phyloP scores from a whole-genome alignment of 1,140 invertebrate species.

The Bursaphelenchus mucronatus region DNA sequence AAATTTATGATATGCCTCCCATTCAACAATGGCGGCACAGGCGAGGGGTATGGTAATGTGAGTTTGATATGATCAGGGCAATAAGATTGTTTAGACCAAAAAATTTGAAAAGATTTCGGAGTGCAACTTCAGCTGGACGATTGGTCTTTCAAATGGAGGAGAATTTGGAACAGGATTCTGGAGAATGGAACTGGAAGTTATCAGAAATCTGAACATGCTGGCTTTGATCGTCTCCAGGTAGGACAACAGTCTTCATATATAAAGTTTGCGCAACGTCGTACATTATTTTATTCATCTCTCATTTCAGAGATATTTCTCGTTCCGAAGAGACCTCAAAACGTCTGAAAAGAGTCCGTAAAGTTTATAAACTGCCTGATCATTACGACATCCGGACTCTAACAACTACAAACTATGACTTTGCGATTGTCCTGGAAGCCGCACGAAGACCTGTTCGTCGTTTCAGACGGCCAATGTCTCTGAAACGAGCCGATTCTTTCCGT shows the following conservation, averaged over 20 bases:
- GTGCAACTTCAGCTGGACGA: slow-evolving; percentile 50
- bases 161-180: slow-evolving; percentile 51
- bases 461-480: slow-evolving; percentile 7
- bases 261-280: slow-evolving; percentile 21
- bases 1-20: slow-evolving; percentile 51
- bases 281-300: background rate
- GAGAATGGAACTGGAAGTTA: slow-evolving; percentile 46
- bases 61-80: slow-evolving; percentile 15
- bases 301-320: slow-evolving; percentile 42
- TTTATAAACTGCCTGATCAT: slow-evolving; percentile 46
- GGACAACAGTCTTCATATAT: slow-evolving; percentile 13
- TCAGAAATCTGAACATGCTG: slow-evolving; percentile 41
- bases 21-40: slow-evolving; percentile 52
- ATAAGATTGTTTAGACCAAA: slow-evolving; percentile 38
- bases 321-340: slow-evolving; percentile 40
- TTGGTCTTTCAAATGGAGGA: slow-evolving; percentile 45
- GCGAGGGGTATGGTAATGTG: slow-evolving; percentile 48
- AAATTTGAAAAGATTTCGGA: slow-evolving; percentile 52
- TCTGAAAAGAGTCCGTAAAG: slow-evolving; percentile 49
- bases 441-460: slow-evolving; percentile 25
- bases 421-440: slow-evolving; percentile 47
- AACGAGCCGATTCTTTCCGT: slow-evolving; percentile 10
- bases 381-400: slow-evolving; percentile 47
- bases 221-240: slow-evolving; percentile 41
- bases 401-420: slow-evolving; percentile 50